Base-by-base conservation (phyloP, 1,140 invertebrate genomes). In the Pseudomyrmex gracilis region DNA sequence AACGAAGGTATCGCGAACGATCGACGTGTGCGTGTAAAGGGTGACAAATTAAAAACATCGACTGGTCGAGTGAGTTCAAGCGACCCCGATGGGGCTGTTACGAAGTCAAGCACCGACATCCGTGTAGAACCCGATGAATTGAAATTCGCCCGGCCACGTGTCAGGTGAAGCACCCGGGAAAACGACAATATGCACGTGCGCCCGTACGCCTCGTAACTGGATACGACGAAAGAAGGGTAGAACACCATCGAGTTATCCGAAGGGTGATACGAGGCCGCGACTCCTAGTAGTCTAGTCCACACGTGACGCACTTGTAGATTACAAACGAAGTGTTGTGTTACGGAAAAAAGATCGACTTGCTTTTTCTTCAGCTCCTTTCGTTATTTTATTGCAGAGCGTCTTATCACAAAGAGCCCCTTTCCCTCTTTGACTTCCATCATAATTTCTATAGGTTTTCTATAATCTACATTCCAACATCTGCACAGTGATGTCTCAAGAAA, bases 121-220 rank as follows among this genome's bases (percentile, higher is more conserved):
- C 55, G 12, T 73, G 45, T 53, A 43, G n/a, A 22, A 68, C 64
- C 0, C 66, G 83, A 73, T 60, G 85, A 89, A 90, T 87, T 87
- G 89, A 90, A 93, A 91, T 90, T 90, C 83, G 92, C 45, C n/a
- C 61, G 66, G 76, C 77, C 93, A 94, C 92, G 92, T 93, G 92
- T 85, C 92, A 93, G 91, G 91, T 93, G 91, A 93, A 93, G 92
- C 74, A 89, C 83, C 73, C 20, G 45, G 63, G 15, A 67, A 68
- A 4, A 34, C 86, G 73, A 90, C 86, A 91, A 91, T 90, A 60
- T 82, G 66, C 92, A 93, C 91, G 92, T 93, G 91, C 84, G 61
- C 55, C 77, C 47, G 15, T 51, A 17, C 78, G 71, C 24, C 51
- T 73, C 55, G 84, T 89, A 91, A 91, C 85, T 66, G 60, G 73